These are phyloP conservation scores for Scrobipalpa costella DNA, from an alignment of 2,888 invertebrate genomes.

Conservation along the genomic window DNA sequence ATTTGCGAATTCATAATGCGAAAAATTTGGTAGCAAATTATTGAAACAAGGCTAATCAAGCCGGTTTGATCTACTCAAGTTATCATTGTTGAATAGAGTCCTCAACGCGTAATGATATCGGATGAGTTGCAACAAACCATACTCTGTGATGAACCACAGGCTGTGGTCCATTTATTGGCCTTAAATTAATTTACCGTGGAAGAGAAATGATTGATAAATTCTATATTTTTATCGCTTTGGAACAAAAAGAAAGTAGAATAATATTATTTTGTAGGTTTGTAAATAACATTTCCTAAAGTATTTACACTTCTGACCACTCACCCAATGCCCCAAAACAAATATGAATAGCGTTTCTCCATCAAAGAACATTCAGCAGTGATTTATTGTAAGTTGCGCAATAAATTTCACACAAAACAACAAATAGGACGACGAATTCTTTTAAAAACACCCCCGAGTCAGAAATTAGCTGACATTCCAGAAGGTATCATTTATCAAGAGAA, in stretches of 20 bases:
- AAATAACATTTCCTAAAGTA: no score
- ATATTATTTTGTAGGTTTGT: no score
- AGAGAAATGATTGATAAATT: no score
- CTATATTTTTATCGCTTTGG: no score
- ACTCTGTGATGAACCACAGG: no score
- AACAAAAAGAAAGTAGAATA: no score
- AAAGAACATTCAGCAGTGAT: conserved; percentile 9
- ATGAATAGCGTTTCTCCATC: neutral
- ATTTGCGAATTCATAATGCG: neutral
- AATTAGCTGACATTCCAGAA: conserved; percentile 64
- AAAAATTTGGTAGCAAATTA: neutral
- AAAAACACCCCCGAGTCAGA: conserved; percentile 42
- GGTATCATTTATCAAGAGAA: conserved; percentile 66
- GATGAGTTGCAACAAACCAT: no score
- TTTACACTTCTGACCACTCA: no score
- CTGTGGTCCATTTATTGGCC: no score
- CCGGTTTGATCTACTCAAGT: neutral
- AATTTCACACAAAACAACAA: conserved; percentile 12
- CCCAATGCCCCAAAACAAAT: neutral
- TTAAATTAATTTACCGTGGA: no score
- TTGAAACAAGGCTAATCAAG: neutral
- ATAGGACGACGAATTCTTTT: conserved; percentile 30
- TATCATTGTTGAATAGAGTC: no score
- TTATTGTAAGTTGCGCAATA: conserved; percentile 11
- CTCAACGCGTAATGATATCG: no score